A percentile compares a stretch with the other conserved stretches of the same genome.
Evolutionary conservation across 2,113 vertebrate genomes (phyloP).

Genomic region (Barnardius zonarius): DNA sequence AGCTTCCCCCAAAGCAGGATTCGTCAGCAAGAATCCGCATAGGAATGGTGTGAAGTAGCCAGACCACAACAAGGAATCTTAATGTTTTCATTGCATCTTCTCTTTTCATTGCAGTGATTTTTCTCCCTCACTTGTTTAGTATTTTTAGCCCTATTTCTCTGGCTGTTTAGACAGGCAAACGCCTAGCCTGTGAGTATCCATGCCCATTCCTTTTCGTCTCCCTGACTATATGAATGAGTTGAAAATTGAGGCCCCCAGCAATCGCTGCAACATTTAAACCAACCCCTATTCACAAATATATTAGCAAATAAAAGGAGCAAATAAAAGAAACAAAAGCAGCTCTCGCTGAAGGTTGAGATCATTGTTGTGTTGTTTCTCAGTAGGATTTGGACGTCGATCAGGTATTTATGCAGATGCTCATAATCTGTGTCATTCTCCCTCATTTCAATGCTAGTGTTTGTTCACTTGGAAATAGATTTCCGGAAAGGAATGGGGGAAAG

Average conservation of each 20-base stretch:
- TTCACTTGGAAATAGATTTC: background rate
- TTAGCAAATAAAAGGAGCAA: background rate
- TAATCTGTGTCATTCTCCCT: background rate
- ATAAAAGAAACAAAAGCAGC: background rate
- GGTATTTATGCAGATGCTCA: conserved; percentile 31
- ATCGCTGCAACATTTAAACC: background rate
- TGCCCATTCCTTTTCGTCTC: background rate
- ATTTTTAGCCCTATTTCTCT: background rate
- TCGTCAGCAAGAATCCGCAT: background rate
- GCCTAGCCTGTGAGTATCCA: rapidly evolving
- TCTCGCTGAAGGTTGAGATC: background rate
- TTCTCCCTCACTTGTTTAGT: rapidly evolving
- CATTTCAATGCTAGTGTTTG: background rate
- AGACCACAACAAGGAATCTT: background rate
- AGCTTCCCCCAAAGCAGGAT: background rate
- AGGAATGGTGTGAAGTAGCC: rapidly evolving
- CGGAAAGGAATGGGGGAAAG: background rate
- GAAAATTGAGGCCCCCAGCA: background rate
- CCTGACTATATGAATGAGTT: background rate
- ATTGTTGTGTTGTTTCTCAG: background rate
- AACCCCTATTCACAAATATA: background rate
- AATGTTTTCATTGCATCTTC: background rate
- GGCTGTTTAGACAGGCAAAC: background rate
- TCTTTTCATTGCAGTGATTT: background rate
- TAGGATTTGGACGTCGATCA: background rate